Percentiles rank a stretch among this genome's conserved stretches.
phyloP scores from a whole-genome alignment of 2,797 vertebrate species.

The Rhinatrema bivittatum region DNA sequence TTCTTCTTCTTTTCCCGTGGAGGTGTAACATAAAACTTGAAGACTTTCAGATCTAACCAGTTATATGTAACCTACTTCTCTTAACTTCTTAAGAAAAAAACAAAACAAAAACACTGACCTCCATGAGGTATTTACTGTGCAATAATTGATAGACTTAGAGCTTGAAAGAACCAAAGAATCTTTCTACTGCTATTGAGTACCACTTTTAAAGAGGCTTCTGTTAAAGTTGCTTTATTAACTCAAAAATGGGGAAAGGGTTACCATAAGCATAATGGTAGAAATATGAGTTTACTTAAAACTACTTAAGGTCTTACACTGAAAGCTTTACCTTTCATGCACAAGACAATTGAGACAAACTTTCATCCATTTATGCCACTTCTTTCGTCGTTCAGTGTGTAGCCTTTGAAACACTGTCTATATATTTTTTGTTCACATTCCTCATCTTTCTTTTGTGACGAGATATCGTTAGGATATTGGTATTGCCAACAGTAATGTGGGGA shows the following conservation, averaged over 20 bases:
- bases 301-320: constrained; percentile 71
- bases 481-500: constrained; percentile 32
- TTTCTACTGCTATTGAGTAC: constrained; percentile 60
- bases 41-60: constrained; percentile 40
- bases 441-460: constrained; percentile 34
- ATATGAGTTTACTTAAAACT: constrained; percentile 52
- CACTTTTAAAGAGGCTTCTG: constrained; percentile 49
- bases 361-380: constrained; percentile 21
- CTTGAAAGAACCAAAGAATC: constrained; percentile 63
- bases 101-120: constrained; percentile 65
- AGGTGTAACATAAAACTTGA: constrained; percentile 61
- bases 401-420: constrained; percentile 49
- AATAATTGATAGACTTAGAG: constrained; percentile 73
- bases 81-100: constrained; percentile 20
- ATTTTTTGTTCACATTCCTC: constrained; percentile 24
- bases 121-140: constrained; percentile 79
- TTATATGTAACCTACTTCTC: constrained; percentile 42
- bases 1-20: constrained; percentile 36
- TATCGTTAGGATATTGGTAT: constrained; percentile 27
- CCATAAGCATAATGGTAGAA: constrained; percentile 49
- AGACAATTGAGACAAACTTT: constrained; percentile 36
- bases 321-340: constrained; percentile 45
- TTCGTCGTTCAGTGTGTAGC: constrained; percentile 41
- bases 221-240: constrained; percentile 45
- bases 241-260: constrained; percentile 37